Conservation (phyloP, 2,113 vertebrate genomes). For the Maccullochella peelii region DNA sequence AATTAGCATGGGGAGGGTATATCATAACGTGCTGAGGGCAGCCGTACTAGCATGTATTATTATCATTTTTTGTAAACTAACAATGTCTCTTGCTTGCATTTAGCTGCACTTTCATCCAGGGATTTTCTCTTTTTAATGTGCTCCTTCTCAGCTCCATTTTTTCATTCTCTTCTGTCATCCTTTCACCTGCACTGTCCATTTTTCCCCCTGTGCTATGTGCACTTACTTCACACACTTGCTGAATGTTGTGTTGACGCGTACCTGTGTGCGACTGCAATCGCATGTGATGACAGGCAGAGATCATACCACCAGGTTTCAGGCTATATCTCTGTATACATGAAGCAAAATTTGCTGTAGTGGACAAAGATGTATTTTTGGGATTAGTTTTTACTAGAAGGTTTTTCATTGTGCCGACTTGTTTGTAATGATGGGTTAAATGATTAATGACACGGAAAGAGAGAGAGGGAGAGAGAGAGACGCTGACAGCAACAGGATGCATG, state of each 20-base stretch:
- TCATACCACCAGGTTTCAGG: too few species aligned
- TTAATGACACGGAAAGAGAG: not conserved
- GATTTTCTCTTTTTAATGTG: not conserved
- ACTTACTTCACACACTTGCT: not conserved
- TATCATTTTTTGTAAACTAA: too few species aligned
- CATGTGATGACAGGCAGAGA: not conserved
- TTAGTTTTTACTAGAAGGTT: not conserved
- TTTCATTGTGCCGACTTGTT: not conserved
- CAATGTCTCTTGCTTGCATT: not conserved
- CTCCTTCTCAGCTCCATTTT: too few species aligned
- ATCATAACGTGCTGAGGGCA: too few species aligned
- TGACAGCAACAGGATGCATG: constrained; percentile 80
- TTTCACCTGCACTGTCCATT: not conserved
- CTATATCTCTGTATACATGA: too few species aligned
- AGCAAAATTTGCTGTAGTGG: too few species aligned
- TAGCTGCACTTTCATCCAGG: not conserved
- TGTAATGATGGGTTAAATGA: not conserved
- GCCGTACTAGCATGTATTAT: too few species aligned
- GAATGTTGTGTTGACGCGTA: not conserved
- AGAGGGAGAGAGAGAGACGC: not conserved
- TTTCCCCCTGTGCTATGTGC: not conserved
- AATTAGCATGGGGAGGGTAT: not conserved
- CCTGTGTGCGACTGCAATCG: too few species aligned
- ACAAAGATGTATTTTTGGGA: not conserved
- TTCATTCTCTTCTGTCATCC: too few species aligned